Conservation (phyloP, 2,888 invertebrate species). For the Diarsia rubi region DNA sequence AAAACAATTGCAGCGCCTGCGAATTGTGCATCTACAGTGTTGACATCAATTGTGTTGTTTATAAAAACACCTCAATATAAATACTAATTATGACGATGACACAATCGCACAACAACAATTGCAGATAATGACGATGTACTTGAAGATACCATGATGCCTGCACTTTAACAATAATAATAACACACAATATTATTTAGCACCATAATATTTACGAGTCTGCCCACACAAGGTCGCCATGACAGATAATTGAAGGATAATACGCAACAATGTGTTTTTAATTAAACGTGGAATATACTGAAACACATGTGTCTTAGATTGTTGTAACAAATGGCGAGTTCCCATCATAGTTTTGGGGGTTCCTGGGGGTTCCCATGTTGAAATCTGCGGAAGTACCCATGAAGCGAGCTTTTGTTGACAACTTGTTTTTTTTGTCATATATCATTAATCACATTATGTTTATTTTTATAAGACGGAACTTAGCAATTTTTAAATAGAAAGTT, state of each 20-base stretch:
- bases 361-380: constrained; percentile 21
- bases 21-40: constrained; percentile 14
- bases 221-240: constrained; percentile 34
- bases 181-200: constrained; percentile 13
- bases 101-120: constrained; percentile 38
- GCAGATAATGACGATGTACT: constrained; percentile 38
- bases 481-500: neutral
- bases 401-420: neutral
- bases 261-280: constrained; percentile 61
- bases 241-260: constrained; percentile 40
- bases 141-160: constrained; percentile 31
- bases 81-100: constrained; percentile 40
- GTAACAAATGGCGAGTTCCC: constrained; percentile 32
- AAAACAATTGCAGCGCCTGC: neutral
- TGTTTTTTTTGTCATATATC: neutral
- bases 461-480: neutral
- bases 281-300: constrained; percentile 30
- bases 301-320: constrained; percentile 45
- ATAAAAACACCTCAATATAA: constrained; percentile 9
- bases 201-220: constrained; percentile 43
- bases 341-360: constrained; percentile 4
- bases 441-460: neutral
- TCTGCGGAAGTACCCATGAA: constrained; percentile 22
- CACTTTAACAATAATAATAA: constrained; percentile 30
- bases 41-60: constrained; percentile 2